Conservation (phyloP, 2,888 invertebrate species). For the Sialis fuliginosa region DNA sequence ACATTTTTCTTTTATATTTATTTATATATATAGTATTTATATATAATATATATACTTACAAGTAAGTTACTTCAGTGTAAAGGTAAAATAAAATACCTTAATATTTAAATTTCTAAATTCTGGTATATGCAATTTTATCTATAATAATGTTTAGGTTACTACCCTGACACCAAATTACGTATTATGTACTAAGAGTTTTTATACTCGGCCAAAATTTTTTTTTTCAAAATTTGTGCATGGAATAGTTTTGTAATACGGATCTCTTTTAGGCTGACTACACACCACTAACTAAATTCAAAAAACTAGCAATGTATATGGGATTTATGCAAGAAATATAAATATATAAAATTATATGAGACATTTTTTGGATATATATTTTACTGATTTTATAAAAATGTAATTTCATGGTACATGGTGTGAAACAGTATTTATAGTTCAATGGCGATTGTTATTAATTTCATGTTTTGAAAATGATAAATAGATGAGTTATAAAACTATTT, state of each 20-base stretch:
- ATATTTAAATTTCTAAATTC: background rate
- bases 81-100: constrained; percentile 4
- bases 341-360: background rate
- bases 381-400: too few species aligned
- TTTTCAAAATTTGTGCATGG: constrained; percentile 1
- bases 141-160: constrained; percentile 26
- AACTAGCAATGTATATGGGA: background rate
- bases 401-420: too few species aligned
- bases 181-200: constrained; percentile 51
- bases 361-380: too few species aligned
- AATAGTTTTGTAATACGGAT: too few species aligned
- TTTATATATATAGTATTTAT: background rate
- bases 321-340: background rate
- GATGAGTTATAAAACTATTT: background rate
- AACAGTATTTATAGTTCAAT: background rate
- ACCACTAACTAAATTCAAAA: background rate
- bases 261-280: too few species aligned
- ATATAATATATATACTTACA: too few species aligned
- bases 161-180: constrained; percentile 83
- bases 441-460: background rate
- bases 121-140: constrained; percentile 6
- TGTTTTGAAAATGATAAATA: background rate
- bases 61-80: constrained; percentile 1
- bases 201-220: constrained; percentile 30
- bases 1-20: background rate